Conservation (phyloP, 2,797 vertebrate species). For the Myoxocephalus aenaeus region DNA sequence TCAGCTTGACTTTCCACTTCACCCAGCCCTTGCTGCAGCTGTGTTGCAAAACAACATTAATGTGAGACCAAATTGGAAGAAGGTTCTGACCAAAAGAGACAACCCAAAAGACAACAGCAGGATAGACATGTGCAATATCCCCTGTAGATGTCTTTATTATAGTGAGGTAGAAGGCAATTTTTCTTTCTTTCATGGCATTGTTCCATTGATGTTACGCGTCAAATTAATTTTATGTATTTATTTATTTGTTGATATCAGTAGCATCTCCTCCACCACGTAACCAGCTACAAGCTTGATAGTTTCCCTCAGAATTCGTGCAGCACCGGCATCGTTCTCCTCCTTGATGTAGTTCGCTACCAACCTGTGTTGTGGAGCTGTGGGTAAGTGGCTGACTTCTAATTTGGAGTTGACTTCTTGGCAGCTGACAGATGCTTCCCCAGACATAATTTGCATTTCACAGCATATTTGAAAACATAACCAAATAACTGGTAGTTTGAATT, state of each 20-base stretch:
- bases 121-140: too few species aligned
- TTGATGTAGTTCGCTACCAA: not conserved
- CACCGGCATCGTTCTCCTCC: too few species aligned
- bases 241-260: not conserved
- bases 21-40: conserved; percentile 4
- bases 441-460: not conserved
- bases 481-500: not conserved
- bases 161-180: too few species aligned
- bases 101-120: conserved; percentile 1
- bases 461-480: not conserved
- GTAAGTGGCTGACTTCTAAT: not conserved
- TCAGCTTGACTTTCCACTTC: conserved; percentile 11
- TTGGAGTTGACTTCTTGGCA: not conserved
- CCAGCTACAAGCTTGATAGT: not conserved
- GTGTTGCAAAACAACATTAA: conserved; percentile 20
- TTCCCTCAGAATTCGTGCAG: not conserved
- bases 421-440: not conserved
- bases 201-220: not conserved
- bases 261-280: not conserved
- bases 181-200: not conserved
- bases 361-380: not conserved
- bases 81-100: conserved; percentile 5
- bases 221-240: too few species aligned
- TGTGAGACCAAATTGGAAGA: conserved; percentile 20
- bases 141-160: too few species aligned